Conservation (phyloP, 2,113 vertebrate genomes). For the Galemys pyrenaicus region DNA sequence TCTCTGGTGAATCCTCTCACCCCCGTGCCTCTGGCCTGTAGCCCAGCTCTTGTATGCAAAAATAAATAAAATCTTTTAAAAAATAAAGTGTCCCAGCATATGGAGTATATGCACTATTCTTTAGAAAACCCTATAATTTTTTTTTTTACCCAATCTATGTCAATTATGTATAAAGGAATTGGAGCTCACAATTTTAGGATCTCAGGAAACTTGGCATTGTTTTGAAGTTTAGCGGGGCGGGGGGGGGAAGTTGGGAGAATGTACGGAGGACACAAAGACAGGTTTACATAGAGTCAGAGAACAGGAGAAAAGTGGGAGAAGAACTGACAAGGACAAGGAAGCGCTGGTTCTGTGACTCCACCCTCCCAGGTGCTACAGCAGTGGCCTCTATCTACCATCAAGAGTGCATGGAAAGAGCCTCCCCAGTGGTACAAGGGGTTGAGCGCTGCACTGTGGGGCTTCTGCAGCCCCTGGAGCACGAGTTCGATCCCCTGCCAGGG, state of each 20-base stretch:
- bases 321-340: neutral
- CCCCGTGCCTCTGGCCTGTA: too few species aligned
- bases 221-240: neutral
- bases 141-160: neutral
- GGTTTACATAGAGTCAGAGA: neutral
- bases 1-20: too few species aligned
- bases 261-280: neutral
- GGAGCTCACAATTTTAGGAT: neutral
- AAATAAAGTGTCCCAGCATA: neutral
- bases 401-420: neutral
- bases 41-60: too few species aligned
- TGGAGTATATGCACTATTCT: neutral
- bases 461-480: too few species aligned
- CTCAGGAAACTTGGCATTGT: neutral
- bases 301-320: neutral
- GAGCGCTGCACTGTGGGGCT: too few species aligned
- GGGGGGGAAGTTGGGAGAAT: neutral
- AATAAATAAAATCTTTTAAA: too few species aligned
- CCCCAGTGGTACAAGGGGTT: too few species aligned
- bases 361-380: too few species aligned
- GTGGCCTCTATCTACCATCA: neutral
- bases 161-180: neutral
- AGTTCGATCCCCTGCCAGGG: too few species aligned
- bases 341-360: neutral
- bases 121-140: neutral